phyloP scores from a whole-genome alignment of 2,797 vertebrate genomes.

The Vultur gryphus region DNA sequence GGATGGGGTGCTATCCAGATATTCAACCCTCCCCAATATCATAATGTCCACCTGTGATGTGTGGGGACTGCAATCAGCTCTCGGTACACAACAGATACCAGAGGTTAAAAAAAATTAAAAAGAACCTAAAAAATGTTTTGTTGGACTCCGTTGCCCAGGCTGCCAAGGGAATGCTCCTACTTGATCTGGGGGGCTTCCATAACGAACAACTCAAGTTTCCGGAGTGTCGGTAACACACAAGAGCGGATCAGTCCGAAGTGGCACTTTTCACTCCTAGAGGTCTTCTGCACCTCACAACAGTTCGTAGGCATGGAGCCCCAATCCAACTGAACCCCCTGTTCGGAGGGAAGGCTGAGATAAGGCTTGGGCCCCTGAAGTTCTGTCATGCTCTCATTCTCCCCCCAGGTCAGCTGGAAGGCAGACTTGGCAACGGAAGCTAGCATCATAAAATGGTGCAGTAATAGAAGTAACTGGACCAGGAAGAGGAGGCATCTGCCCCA shows the following conservation, averaged over 20 bases:
- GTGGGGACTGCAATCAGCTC: slow-evolving; percentile 70
- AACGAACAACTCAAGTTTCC: slow-evolving; percentile 56
- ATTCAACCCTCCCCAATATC: slow-evolving; percentile 40
- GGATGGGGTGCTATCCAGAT: slow-evolving; percentile 43
- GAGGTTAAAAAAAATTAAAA: slow-evolving; percentile 77
- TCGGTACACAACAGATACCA: slow-evolving; percentile 71
- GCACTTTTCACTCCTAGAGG: slow-evolving; percentile 49
- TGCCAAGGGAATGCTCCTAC: slow-evolving; percentile 75
- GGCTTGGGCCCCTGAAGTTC: slow-evolving; percentile 79
- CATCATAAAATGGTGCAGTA: slow-evolving; percentile 89
- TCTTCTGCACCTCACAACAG: slow-evolving; percentile 66
- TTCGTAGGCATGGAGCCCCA: slow-evolving; percentile 71
- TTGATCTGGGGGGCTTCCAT: slow-evolving; percentile 69
- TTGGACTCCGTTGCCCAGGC: slow-evolving; percentile 81
- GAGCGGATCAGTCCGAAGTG: slow-evolving; percentile 50
- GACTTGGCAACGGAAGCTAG: slow-evolving; percentile 85
- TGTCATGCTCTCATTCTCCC: slow-evolving; percentile 66
- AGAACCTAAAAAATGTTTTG: slow-evolving; percentile 78
- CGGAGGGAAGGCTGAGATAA: slow-evolving; percentile 80
- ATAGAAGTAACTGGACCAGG: slow-evolving; percentile 87
- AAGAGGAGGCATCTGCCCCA: slow-evolving; percentile 82
- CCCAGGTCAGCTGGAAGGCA: slow-evolving; percentile 78
- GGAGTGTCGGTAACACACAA: slow-evolving; percentile 28
- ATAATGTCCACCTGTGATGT: slow-evolving; percentile 54
- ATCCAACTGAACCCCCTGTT: slow-evolving; percentile 68